These are phyloP conservation scores for Cheirogaleus major DNA, from an alignment of 2,797 vertebrate genomes.

Conservation along the genomic window DNA sequence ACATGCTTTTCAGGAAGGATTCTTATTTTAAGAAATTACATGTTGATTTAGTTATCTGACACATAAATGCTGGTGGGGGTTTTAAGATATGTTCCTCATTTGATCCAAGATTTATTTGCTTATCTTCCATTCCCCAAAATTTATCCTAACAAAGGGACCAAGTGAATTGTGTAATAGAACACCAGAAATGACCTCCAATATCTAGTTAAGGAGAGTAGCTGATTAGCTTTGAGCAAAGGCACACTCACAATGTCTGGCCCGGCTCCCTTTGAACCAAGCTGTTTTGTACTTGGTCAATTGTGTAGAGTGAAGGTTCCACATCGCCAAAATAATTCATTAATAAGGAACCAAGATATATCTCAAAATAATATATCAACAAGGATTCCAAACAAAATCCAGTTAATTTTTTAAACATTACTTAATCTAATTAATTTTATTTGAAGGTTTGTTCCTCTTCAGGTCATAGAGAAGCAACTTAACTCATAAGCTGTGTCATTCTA, in stretches of 20 bases:
- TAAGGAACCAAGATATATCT: background rate
- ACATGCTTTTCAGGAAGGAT: conserved; percentile 20
- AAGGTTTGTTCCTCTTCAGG: background rate
- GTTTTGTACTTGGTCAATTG: background rate
- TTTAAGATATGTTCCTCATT: background rate
- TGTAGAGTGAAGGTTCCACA: background rate
- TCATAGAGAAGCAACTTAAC: background rate
- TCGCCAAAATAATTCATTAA: background rate
- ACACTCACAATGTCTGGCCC: background rate
- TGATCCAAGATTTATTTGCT: background rate
- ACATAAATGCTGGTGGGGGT: background rate
- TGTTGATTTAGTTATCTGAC: background rate
- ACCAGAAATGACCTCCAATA: background rate
- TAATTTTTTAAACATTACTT: background rate
- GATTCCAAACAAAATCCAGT: background rate
- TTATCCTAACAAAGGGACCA: background rate
- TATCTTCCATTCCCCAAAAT: background rate
- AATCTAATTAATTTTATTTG: background rate
- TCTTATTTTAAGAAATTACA: conserved; percentile 34
- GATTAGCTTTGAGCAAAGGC: background rate
- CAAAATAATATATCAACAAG: background rate
- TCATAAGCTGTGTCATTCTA: background rate
- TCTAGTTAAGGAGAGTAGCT: background rate
- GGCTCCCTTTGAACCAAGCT: background rate
- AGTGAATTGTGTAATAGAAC: background rate